Base-by-base conservation (phyloP, 1,140 invertebrate genomes). In the Odontomachus brunneus region DNA sequence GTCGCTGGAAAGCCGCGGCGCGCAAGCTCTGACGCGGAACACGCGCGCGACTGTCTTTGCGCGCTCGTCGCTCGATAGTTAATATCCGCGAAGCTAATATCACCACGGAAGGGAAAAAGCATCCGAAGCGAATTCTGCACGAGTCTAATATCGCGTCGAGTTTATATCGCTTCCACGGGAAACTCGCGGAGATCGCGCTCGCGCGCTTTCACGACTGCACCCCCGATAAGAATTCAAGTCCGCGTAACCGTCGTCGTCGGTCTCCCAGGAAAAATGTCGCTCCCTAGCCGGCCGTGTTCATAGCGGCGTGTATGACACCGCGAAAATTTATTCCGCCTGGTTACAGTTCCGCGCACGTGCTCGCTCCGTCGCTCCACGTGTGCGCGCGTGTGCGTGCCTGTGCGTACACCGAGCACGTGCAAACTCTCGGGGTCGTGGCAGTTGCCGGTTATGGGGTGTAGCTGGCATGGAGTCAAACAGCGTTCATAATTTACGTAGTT, bases 401-500 rank as follows among this genome's bases (percentile, higher is more conserved):
- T 66, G 69, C 63, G 82, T 78, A 49, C 26, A 80, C 51, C 15
- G 38, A 53, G 65, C 62, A 69, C 82, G 82, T 62, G 80, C 74
- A 72, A 65, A 60, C 49, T 38, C 49, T 38, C 44, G 80, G 74
- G 69, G 78, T 66, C 71, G 85, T 57, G 67, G 81, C 69, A 76
- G 87, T 83, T 82, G 81, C 86, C 84, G 89, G 86, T 88, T 89
- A 86, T 83, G 85, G 89, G 86, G 88, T 91, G 90, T 90, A 90
- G 88, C 88, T 92, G 92, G 92, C 92, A 91, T 85, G 72, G 89
- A 92, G 91, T 93, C 91, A 93, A 93, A 93, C 90, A 88, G 91
- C 89, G 90, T 92, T 91, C 90, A 92, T 93, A 92, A 93, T 93
- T 92, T 89, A 93, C 89, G 89, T 89, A 89, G 86, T 90, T 90